phyloP scores from a whole-genome alignment of 2,888 invertebrate species.

The Heliconius erato region DNA sequence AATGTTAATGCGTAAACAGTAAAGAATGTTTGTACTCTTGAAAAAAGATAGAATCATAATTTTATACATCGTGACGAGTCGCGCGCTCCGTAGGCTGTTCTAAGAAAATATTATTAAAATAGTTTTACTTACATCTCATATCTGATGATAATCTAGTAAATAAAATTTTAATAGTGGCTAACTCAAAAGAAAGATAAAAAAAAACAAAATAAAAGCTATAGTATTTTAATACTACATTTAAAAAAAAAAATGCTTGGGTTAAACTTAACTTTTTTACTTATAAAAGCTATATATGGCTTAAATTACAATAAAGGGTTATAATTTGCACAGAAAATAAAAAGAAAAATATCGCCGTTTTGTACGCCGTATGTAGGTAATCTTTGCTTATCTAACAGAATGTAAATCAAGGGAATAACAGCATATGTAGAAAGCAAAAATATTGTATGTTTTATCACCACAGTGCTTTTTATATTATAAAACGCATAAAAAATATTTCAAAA shows the following conservation, averaged over 20 bases:
- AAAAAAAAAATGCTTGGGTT: background rate
- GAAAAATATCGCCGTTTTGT: too few relatives aligned
- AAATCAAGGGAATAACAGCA: too few relatives aligned
- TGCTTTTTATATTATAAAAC: too few relatives aligned
- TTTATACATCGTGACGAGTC: slow-evolving; percentile 50
- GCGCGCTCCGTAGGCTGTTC: slow-evolving; percentile 46
- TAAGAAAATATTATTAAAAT: slow-evolving; percentile 50
- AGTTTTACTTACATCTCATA: slow-evolving; percentile 23
- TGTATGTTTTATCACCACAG: too few relatives aligned
- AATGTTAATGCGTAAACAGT: slow-evolving; percentile 6
- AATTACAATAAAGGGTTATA: too few relatives aligned
- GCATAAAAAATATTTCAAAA: too few relatives aligned
- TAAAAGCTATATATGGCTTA: too few relatives aligned
- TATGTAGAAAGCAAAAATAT: too few relatives aligned
- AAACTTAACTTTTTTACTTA: background rate
- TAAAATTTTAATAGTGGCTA: slow-evolving; percentile 2
- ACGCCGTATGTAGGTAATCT: too few relatives aligned
- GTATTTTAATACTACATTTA: background rate
- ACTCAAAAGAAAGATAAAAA: background rate
- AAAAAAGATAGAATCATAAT: slow-evolving; percentile 53
- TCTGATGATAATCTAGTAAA: slow-evolving; percentile 18
- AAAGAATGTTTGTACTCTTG: slow-evolving; percentile 50
- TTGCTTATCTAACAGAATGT: too few relatives aligned
- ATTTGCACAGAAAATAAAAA: too few relatives aligned
- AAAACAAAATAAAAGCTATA: background rate